Conservation (phyloP, 2,888 invertebrate species). For the Orthonychiurus folsomi region DNA sequence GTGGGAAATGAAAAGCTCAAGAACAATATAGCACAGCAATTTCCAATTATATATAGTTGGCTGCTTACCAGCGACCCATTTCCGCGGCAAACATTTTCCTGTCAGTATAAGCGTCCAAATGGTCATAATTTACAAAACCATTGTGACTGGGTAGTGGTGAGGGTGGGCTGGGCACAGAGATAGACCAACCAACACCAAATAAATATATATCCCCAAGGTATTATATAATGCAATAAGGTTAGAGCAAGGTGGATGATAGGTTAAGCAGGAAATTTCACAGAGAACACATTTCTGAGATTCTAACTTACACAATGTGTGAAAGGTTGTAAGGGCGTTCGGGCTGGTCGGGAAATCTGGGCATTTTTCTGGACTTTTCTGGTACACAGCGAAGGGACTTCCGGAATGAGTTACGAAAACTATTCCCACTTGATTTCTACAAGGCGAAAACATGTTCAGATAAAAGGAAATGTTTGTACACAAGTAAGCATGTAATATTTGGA, state of each 20-base stretch:
- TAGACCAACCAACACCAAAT: neutral
- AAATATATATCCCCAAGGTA: neutral
- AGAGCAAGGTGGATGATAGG: neutral
- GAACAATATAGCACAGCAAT: no score
- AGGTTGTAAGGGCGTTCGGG: constrained; percentile 90
- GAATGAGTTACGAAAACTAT: constrained; percentile 90
- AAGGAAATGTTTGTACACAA: no score
- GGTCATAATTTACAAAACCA: constrained; percentile 61
- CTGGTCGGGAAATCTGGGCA: constrained; percentile 85
- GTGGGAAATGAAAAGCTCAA: neutral
- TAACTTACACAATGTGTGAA: constrained; percentile 85
- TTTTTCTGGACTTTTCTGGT: constrained; percentile 73
- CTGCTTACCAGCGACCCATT: constrained; percentile 19
- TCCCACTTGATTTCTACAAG: constrained; percentile 83
- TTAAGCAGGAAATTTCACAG: neutral
- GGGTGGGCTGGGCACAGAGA: constrained; percentile 58
- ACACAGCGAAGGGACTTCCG: constrained; percentile 96
- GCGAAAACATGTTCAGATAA: no score
- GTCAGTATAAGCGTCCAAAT: constrained; percentile 38
- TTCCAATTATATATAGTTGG: neutral
- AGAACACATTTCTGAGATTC: neutral
- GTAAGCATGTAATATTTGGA: constrained; percentile 1
- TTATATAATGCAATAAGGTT: neutral
- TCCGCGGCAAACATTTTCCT: constrained; percentile 39
- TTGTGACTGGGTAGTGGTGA: constrained; percentile 90